Conservation (phyloP, 37 sponge, comb jelly and placozoan species). For the Beroe forskalii region DNA sequence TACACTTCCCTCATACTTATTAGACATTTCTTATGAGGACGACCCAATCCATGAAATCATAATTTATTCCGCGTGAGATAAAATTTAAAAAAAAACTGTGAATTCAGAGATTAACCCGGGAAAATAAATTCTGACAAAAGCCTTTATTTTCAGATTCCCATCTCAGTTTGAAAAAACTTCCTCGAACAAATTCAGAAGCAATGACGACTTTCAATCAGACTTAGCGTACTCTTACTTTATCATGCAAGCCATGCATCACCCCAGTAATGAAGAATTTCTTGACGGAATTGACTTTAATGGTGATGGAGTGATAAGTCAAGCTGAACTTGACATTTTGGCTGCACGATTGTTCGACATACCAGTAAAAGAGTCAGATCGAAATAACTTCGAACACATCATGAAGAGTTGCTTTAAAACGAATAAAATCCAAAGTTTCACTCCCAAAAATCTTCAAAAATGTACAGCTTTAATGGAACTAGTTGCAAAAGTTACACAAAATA, state of each 20-base stretch:
- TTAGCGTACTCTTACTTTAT: conserved; percentile 96
- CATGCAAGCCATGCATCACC: conserved; percentile 64
- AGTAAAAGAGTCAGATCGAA: background rate
- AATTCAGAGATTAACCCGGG: no score
- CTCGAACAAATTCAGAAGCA: conserved; percentile 78
- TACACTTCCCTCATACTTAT: no score
- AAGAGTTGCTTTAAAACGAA: background rate
- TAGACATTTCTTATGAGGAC: no score
- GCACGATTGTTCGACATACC: background rate
- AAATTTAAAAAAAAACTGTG: no score
- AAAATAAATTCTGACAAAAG: no score
- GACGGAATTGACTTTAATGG: background rate
- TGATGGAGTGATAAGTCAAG: background rate
- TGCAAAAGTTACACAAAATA: background rate
- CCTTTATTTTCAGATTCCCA: conserved; percentile 71
- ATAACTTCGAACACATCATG: background rate
- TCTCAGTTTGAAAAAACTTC: conserved; percentile 88
- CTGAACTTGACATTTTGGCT: background rate
- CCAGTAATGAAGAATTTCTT: background rate
- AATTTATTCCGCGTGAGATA: no score
- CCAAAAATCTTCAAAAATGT: background rate
- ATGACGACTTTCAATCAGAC: conserved; percentile 93
- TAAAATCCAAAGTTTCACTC: background rate
- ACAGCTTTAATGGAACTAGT: background rate
- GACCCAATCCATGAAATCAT: no score